Conservation (phyloP, 2,113 vertebrate species). For the Helogale parvula region DNA sequence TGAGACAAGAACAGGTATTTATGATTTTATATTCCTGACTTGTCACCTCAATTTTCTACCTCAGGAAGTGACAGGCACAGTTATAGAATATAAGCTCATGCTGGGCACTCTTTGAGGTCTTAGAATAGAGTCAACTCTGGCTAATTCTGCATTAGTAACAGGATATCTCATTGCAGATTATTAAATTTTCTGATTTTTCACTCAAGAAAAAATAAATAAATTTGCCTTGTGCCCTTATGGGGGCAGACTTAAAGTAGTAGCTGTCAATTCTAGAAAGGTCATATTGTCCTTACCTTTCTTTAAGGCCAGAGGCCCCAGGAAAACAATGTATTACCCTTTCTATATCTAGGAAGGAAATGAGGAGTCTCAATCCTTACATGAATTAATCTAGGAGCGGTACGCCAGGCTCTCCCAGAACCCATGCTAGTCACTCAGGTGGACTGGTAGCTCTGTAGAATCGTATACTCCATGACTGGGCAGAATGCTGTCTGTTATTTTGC, state of each 20-base stretch:
- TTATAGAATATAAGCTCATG: conserved; percentile 2
- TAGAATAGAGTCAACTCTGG: neutral
- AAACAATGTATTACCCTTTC: neutral
- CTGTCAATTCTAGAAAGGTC: neutral
- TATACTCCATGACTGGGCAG: neutral
- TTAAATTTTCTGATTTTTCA: conserved; percentile 38
- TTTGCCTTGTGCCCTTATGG: neutral
- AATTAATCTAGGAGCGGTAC: neutral
- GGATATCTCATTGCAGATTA: conserved; percentile 18
- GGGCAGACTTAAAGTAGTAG: neutral
- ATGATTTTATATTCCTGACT: neutral
- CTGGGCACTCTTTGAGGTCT: neutral
- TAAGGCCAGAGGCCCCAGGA: neutral
- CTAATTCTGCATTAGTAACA: conserved; percentile 40
- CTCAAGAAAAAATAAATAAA: conserved; percentile 29
- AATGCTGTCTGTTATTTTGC: neutral
- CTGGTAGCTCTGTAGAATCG: neutral
- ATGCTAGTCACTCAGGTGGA: neutral
- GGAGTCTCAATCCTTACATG: neutral
- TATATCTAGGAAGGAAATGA: neutral
- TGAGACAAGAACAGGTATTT: neutral
- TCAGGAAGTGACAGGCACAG: neutral
- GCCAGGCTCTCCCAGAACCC: neutral
- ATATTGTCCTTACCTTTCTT: neutral
- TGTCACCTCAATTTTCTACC: conserved; percentile 19